A percentile compares a stretch with the other conserved stretches of the same genome.
Evolutionary conservation across 2,113 vertebrate genomes (phyloP).

Genomic region (Crotalus helleri): DNA sequence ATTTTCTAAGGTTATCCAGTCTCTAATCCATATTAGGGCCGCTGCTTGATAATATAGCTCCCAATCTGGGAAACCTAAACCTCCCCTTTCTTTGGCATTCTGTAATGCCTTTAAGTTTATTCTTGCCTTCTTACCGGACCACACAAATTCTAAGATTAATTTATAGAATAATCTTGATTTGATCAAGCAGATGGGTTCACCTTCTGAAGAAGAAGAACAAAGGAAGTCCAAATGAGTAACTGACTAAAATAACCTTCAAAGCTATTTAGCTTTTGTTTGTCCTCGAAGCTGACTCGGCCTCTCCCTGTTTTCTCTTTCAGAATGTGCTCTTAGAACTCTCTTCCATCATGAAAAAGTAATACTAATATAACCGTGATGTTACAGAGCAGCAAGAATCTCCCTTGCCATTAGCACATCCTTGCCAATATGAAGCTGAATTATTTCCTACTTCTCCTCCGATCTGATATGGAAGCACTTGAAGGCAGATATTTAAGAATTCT

Average conservation of each 20-base stretch:
- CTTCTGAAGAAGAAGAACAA: not conserved
- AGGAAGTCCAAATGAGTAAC: not conserved
- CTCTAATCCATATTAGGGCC: too few species aligned
- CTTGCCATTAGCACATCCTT: not conserved
- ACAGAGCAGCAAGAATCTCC: slow-evolving; percentile 21
- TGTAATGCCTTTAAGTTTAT: too few species aligned
- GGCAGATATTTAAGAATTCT: not conserved
- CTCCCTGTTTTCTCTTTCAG: slow-evolving; percentile 72
- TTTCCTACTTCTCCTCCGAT: rapidly evolving
- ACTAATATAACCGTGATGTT: slow-evolving; percentile 33
- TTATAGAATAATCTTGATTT: not conserved
- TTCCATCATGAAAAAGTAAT: slow-evolving; percentile 96
- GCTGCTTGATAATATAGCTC: too few species aligned
- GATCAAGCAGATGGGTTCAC: not conserved
- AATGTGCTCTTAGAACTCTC: slow-evolving; percentile 93
- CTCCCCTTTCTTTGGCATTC: too few species aligned
- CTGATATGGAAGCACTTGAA: not conserved
- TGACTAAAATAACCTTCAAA: not conserved
- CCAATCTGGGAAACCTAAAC: too few species aligned
- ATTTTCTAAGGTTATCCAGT: too few species aligned
- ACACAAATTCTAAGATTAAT: too few species aligned
- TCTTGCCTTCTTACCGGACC: too few species aligned
- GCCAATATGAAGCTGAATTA: slow-evolving; percentile 34
- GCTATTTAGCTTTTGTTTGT: not conserved
- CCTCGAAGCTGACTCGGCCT: slow-evolving; percentile 31